Evolutionary conservation across 2,888 invertebrate species (phyloP).

Genomic region (Sepiola atlantica): DNA sequence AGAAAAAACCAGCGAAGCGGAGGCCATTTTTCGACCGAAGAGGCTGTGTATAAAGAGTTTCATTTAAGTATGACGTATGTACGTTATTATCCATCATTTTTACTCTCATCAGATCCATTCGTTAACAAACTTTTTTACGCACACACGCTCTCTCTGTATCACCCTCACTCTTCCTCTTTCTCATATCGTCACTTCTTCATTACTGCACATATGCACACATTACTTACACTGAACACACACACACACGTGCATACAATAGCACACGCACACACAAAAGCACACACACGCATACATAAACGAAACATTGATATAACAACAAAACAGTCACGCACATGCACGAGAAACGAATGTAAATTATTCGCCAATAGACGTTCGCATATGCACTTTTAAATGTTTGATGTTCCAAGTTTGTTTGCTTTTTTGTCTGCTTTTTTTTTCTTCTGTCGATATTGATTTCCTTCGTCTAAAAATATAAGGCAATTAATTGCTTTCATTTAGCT

Average conservation of each 20-base stretch:
- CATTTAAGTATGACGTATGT: constrained; percentile 32
- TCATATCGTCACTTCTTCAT: too few species aligned
- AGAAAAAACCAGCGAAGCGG: neutral
- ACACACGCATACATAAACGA: neutral
- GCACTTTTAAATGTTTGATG: neutral
- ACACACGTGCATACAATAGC: neutral
- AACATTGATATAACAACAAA: neutral
- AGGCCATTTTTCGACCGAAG: neutral
- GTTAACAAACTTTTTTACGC: neutral
- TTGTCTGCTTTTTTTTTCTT: neutral
- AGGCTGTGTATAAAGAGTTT: neutral
- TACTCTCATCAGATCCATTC: too few species aligned
- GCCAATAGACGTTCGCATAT: neutral
- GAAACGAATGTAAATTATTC: too few species aligned
- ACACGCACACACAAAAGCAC: neutral
- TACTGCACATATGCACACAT: neutral
- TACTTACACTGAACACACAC: neutral
- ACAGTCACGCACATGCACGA: too few species aligned
- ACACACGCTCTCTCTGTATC: too few species aligned
- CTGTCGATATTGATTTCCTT: neutral
- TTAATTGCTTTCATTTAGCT: too few species aligned
- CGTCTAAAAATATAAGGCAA: too few species aligned
- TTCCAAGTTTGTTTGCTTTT: neutral
- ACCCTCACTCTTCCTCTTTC: too few species aligned
- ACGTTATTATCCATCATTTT: neutral